Conservation (phyloP, 2,113 vertebrate genomes). For the Hippolais icterina region DNA sequence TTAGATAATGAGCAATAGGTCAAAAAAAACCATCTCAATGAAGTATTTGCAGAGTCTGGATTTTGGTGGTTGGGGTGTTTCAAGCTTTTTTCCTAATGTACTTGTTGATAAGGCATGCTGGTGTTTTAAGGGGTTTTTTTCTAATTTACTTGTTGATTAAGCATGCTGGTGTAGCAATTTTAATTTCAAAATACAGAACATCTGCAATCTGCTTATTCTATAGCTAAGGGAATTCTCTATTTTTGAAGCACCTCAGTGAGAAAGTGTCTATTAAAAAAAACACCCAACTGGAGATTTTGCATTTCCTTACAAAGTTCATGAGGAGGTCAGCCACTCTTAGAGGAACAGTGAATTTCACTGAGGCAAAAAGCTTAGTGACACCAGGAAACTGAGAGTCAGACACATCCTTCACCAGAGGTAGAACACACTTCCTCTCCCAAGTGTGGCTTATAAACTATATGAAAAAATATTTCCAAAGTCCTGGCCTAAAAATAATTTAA, state of each 20-base stretch:
- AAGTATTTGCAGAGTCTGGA: background rate
- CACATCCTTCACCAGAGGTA: background rate
- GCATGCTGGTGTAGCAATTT: background rate
- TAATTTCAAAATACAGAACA: background rate
- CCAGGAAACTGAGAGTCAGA: background rate
- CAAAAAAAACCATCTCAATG: background rate
- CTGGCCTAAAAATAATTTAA: background rate
- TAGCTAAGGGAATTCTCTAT: conserved; percentile 22
- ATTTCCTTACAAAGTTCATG: conserved; percentile 6
- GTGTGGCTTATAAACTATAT: background rate
- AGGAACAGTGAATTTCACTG: background rate
- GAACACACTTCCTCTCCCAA: background rate
- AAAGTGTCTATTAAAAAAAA: background rate
- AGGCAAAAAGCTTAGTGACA: background rate
- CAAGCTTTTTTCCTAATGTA: background rate
- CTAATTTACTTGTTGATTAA: background rate
- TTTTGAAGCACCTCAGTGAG: background rate
- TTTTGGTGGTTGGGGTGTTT: background rate
- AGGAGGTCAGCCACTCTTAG: background rate
- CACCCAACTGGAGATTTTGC: background rate
- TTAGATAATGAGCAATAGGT: background rate
- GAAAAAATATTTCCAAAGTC: background rate
- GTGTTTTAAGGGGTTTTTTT: background rate
- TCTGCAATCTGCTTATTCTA: background rate
- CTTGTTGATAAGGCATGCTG: background rate